phyloP scores from a whole-genome alignment of 2,888 invertebrate species.

The Plebejus argus region DNA sequence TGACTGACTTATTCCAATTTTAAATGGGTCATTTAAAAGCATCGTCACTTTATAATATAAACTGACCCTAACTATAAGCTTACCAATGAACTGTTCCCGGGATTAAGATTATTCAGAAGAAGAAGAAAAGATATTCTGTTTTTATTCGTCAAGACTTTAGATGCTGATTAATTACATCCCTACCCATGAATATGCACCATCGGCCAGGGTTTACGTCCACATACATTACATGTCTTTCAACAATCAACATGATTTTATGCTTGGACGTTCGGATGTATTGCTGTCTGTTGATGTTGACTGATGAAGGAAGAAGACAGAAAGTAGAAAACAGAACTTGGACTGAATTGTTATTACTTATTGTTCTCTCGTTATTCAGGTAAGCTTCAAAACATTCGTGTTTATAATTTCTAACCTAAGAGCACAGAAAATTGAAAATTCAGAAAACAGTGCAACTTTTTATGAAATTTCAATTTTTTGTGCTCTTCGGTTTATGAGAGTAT shows the following conservation, averaged over 20 bases:
- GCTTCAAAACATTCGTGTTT: too few species aligned
- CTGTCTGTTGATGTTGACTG: neutral
- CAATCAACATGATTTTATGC: neutral
- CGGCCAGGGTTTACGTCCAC: conserved; percentile 9
- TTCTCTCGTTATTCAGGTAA: too few species aligned
- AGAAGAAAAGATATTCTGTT: neutral
- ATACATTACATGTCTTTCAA: conserved; percentile 28
- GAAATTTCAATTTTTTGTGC: too few species aligned
- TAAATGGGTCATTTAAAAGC: too few species aligned
- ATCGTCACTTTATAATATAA: too few species aligned
- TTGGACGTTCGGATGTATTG: neutral
- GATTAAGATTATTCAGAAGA: neutral
- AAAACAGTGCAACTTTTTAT: too few species aligned
- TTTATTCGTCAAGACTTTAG: conserved; percentile 16
- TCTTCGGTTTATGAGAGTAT: too few species aligned
- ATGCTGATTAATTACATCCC: conserved; percentile 19
- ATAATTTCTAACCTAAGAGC: too few species aligned
- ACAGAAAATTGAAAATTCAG: too few species aligned
- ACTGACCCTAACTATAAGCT: too few species aligned
- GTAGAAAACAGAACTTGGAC: neutral
- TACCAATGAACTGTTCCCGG: neutral
- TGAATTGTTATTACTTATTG: too few species aligned
- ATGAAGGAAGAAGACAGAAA: neutral
- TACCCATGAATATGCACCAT: conserved; percentile 23
- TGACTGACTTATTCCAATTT: too few species aligned